These are phyloP conservation scores for Pseudorectes ferrugineus DNA, from an alignment of 2,113 vertebrate species.

Conservation along the genomic window DNA sequence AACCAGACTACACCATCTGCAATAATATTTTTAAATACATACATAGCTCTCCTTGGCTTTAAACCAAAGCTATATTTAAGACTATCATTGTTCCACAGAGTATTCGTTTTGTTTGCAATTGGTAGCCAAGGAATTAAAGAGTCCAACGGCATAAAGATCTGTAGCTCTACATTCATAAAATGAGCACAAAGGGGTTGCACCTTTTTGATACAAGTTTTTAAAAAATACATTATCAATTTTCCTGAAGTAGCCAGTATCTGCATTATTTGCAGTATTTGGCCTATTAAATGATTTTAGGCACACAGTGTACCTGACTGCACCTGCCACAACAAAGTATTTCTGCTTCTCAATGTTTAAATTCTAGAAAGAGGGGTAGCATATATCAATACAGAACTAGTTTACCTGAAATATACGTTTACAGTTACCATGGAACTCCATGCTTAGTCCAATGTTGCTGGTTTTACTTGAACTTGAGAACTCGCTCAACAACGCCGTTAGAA, in stretches of 20 bases:
- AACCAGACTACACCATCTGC: slow-evolving; percentile 73
- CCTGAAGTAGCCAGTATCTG: neutral
- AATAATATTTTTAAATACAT: slow-evolving; percentile 72
- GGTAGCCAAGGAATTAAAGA: slow-evolving; percentile 54
- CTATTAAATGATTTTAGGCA: neutral
- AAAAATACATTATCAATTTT: neutral
- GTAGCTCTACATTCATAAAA: neutral
- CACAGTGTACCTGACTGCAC: neutral
- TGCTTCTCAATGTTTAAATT: neutral
- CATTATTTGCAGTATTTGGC: neutral
- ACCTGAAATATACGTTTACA: slow-evolving; percentile 98
- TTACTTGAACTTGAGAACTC: slow-evolving; percentile 99
- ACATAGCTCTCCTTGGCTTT: slow-evolving; percentile 65
- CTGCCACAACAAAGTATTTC: neutral
- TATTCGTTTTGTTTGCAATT: slow-evolving; percentile 57
- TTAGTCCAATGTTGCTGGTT: slow-evolving; percentile 98
- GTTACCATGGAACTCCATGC: slow-evolving; percentile 98
- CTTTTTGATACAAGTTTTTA: neutral
- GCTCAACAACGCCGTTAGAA: slow-evolving; percentile 92
- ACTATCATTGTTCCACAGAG: slow-evolving; percentile 62
- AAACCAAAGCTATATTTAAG: slow-evolving; percentile 77
- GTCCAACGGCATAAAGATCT: neutral
- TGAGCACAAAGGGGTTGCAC: neutral
- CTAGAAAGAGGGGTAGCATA: neutral
- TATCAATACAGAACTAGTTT: slow-evolving; percentile 13